These are phyloP conservation scores for Brachionichthys hirsutus DNA, from an alignment of 2,113 vertebrate genomes.

Conservation along the genomic window DNA sequence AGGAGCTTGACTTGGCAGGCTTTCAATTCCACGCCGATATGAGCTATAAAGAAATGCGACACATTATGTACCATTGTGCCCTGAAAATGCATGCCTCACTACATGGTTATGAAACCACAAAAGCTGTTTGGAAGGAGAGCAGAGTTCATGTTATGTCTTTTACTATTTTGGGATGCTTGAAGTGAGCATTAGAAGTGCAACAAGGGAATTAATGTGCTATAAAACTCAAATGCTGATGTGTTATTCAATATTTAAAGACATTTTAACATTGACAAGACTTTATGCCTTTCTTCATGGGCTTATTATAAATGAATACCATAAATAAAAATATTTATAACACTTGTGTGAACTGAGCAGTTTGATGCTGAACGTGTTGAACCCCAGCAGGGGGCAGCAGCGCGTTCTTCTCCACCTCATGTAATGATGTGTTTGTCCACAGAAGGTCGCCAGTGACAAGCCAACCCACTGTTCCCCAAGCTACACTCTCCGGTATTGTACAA, in stretches of 20 bases:
- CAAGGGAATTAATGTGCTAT: conserved; percentile 40
- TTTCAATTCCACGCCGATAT: conserved; percentile 64
- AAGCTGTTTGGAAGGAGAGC: conserved; percentile 24
- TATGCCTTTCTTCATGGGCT: conserved; percentile 15
- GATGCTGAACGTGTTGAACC: conserved; percentile 16
- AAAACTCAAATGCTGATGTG: conserved; percentile 43
- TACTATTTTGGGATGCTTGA: conserved; percentile 33
- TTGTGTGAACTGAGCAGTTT: conserved; percentile 30
- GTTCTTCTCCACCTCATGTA: conserved; percentile 46
- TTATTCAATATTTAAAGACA: conserved; percentile 1
- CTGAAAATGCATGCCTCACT: conserved; percentile 26
- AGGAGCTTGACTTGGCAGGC: conserved; percentile 53
- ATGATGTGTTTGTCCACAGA: conserved; percentile 79
- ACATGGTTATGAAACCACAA: conserved; percentile 27
- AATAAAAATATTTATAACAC: conserved; percentile 10
- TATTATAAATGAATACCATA: conserved; percentile 31
- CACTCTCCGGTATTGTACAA: conserved; percentile 84
- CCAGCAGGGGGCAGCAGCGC: conserved; percentile 63
- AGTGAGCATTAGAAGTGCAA: conserved; percentile 44
- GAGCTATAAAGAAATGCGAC: conserved; percentile 64
- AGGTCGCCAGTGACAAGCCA: conserved; percentile 88
- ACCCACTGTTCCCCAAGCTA: conserved; percentile 88
- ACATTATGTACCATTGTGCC: conserved; percentile 47
- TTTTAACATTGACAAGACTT: not conserved
- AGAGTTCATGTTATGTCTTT: conserved; percentile 24